Evolutionary conservation across 1,140 invertebrate species (phyloP).

Genomic region (Tetramorium simillimum): DNA sequence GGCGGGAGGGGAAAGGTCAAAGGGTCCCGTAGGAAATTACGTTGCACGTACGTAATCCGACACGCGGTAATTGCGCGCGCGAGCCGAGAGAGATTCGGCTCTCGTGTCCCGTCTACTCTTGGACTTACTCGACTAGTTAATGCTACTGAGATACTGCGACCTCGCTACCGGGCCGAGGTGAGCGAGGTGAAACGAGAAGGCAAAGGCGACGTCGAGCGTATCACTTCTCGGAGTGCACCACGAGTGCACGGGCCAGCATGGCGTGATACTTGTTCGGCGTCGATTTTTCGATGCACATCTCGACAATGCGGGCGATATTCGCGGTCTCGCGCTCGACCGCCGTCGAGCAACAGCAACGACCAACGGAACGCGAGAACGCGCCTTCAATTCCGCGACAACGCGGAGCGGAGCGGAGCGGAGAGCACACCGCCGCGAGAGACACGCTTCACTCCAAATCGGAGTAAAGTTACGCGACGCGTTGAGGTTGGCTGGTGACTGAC

Average conservation of each 20-base stretch:
- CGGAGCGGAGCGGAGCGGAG: not conserved
- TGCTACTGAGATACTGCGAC: not conserved
- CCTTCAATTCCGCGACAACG: not conserved
- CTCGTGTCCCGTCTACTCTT: too few species aligned
- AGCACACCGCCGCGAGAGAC: not conserved
- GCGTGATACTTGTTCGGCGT: constrained; percentile 5
- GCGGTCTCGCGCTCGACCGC: not conserved
- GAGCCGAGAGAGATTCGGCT: not conserved
- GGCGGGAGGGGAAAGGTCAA: not conserved
- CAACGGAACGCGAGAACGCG: not conserved
- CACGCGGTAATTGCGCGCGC: not conserved
- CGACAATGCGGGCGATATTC: not conserved
- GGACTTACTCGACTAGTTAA: not conserved
- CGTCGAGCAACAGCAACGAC: not conserved
- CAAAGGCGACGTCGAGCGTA: not conserved
- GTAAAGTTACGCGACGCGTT: constrained; percentile 75
- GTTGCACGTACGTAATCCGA: constrained; percentile 21
- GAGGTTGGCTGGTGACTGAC: constrained; percentile 84
- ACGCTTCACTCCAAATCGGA: constrained; percentile 23
- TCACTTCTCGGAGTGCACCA: constrained; percentile 4
- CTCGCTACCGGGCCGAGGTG: not conserved
- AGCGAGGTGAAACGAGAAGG: not conserved
- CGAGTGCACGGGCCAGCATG: constrained; percentile 45
- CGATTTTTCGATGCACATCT: constrained; percentile 26
- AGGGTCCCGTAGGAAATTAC: not conserved